phyloP scores from a whole-genome alignment of 2,113 vertebrate species.

The Scalopus aquaticus region DNA sequence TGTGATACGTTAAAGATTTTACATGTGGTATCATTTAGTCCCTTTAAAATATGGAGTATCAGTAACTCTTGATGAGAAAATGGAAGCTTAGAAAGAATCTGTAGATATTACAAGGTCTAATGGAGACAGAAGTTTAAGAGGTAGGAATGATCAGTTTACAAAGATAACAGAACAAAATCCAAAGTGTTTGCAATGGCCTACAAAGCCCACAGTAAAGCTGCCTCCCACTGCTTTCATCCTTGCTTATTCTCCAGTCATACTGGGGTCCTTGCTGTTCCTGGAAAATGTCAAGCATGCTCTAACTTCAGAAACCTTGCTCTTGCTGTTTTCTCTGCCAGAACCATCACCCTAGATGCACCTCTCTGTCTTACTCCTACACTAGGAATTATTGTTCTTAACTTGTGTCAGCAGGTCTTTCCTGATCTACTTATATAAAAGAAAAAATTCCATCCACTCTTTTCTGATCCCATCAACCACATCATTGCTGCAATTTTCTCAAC shows the following conservation, averaged over 20 bases:
- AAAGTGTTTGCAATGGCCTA: not conserved
- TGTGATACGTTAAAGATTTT: not conserved
- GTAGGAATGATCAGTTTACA: not conserved
- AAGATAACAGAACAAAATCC: not conserved
- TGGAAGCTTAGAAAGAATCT: not conserved
- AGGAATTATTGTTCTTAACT: not conserved
- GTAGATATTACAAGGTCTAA: not conserved
- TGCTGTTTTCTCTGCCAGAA: not conserved
- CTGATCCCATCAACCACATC: not conserved
- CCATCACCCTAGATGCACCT: not conserved
- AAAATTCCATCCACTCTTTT: not conserved
- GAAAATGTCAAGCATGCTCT: not conserved
- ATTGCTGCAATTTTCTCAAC: not conserved
- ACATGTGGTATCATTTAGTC: not conserved
- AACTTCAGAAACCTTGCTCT: not conserved
- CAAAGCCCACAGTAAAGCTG: rapidly evolving
- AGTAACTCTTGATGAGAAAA: not conserved
- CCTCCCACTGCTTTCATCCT: not conserved
- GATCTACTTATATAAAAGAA: not conserved
- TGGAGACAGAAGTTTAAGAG: not conserved
- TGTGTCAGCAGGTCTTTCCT: not conserved
- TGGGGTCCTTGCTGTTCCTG: not conserved
- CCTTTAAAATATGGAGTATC: not conserved
- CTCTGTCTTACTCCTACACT: not conserved
- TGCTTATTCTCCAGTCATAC: not conserved